phyloP scores from a whole-genome alignment of 2,113 vertebrate species.

The Isichthys henryi region DNA sequence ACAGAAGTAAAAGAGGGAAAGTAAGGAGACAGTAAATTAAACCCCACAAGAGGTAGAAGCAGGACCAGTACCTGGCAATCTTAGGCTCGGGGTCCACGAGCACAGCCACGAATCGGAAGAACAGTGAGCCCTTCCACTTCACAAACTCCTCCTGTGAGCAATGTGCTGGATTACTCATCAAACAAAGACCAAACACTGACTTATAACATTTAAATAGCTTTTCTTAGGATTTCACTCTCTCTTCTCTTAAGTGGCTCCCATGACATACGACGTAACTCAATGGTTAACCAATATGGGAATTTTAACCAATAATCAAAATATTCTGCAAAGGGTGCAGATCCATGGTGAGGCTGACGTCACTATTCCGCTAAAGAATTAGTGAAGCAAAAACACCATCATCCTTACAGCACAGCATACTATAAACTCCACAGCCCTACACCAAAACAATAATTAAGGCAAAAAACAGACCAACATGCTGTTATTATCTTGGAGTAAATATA shows the following conservation, averaged over 20 bases:
- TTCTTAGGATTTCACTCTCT: background rate
- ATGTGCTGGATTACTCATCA: background rate
- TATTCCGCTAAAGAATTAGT: background rate
- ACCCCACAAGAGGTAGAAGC: background rate
- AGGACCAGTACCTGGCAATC: conserved; percentile 71
- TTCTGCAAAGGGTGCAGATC: background rate
- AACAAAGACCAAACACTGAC: background rate
- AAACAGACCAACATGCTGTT: background rate
- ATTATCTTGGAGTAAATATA: background rate
- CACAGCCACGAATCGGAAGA: conserved; percentile 75
- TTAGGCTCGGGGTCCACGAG: conserved; percentile 76
- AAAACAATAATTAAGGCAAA: conserved; percentile 5
- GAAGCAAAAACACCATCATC: background rate
- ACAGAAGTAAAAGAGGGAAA: background rate
- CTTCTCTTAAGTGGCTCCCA: background rate
- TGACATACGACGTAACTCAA: background rate
- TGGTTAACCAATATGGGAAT: background rate
- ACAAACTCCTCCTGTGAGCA: conserved; percentile 83
- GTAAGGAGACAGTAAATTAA: background rate
- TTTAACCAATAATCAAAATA: background rate
- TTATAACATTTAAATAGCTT: background rate
- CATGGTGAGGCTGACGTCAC: background rate
- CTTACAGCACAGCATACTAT: background rate
- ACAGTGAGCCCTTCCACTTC: conserved; percentile 89
- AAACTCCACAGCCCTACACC: background rate